These are phyloP conservation scores for Callinectes sapidus DNA, from an alignment of 2,888 invertebrate species.

Conservation along the genomic window DNA sequence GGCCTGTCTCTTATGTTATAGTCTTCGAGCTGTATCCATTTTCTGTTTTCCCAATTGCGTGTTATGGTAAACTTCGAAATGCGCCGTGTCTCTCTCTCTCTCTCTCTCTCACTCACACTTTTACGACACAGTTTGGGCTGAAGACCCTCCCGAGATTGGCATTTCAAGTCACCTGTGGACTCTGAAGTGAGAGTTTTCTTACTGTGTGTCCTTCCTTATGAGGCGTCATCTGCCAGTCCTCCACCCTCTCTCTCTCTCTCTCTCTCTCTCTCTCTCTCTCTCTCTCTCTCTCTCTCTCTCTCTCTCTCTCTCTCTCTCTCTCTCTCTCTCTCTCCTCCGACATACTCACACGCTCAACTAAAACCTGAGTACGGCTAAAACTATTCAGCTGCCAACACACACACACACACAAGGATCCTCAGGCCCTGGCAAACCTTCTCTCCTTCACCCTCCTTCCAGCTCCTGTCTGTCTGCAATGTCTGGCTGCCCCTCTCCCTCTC, in stretches of 20 bases:
- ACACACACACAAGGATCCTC: too few relatives aligned
- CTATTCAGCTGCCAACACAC: too few relatives aligned
- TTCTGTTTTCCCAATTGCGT: not conserved
- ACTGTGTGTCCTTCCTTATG: not conserved
- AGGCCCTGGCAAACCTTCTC: not conserved
- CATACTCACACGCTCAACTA: too few relatives aligned
- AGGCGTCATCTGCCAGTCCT: not conserved
- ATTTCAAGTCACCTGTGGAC: not conserved
- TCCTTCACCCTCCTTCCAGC: too few relatives aligned
- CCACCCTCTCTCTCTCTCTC: not conserved
- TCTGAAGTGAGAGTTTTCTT: not conserved
- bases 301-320: constrained; percentile 1
- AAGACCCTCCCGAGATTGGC: not conserved
- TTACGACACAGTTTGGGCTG: not conserved
- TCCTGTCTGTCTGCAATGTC: too few relatives aligned
- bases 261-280: constrained; percentile 1
- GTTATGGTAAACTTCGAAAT: not conserved
- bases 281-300: constrained; percentile 1
- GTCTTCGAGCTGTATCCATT: not conserved
- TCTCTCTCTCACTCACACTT: not conserved
- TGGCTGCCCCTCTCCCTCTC: not conserved
- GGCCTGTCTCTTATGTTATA: not conserved
- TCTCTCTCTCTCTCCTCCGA: not conserved
- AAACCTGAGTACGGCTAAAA: too few relatives aligned
- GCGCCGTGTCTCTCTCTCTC: too few relatives aligned